Evolutionary conservation across 1,140 invertebrate genomes (phyloP).

Genomic region (Scylla paramamosain): DNA sequence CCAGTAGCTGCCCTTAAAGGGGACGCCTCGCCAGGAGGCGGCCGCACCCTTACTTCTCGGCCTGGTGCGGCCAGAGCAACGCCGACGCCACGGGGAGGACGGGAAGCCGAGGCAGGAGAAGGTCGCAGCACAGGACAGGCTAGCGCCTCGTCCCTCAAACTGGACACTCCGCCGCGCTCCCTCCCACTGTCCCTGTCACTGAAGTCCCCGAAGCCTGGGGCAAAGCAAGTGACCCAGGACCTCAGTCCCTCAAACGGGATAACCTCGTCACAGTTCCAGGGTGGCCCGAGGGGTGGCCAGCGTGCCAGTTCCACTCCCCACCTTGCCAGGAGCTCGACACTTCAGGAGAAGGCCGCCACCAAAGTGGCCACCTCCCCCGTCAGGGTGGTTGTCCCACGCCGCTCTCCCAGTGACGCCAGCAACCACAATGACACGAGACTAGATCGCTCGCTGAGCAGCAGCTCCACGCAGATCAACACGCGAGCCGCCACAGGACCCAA

Average conservation of each 20-base stretch:
- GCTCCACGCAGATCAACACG: constrained; percentile 51
- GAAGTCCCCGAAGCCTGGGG: constrained; percentile 37
- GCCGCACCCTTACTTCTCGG: constrained; percentile 57
- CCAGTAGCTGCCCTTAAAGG: constrained; percentile 42
- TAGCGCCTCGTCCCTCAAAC: constrained; percentile 44
- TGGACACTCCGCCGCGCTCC: constrained; percentile 62
- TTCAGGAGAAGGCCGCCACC: neutral
- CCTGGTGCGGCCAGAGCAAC: neutral
- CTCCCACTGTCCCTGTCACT: constrained; percentile 59
- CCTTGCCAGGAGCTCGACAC: neutral
- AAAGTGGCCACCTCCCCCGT: neutral
- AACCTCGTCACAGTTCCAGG: neutral
- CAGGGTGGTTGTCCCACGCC: neutral
- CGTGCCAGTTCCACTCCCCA: neutral
- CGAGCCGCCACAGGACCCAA: constrained; percentile 61
- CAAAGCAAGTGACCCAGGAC: constrained; percentile 32
- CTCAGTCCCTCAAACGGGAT: neutral
- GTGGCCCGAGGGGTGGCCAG: neutral
- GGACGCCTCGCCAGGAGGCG: neutral
- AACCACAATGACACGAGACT: constrained; percentile 41
- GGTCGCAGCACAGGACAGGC: neutral
- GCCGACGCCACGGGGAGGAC: neutral
- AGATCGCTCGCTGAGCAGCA: constrained; percentile 60
- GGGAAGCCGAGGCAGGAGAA: constrained; percentile 17
- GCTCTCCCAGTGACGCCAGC: constrained; percentile 24